These are phyloP conservation scores for Drymonia ruficornis DNA, from an alignment of 2,888 invertebrate genomes.

Conservation along the genomic window DNA sequence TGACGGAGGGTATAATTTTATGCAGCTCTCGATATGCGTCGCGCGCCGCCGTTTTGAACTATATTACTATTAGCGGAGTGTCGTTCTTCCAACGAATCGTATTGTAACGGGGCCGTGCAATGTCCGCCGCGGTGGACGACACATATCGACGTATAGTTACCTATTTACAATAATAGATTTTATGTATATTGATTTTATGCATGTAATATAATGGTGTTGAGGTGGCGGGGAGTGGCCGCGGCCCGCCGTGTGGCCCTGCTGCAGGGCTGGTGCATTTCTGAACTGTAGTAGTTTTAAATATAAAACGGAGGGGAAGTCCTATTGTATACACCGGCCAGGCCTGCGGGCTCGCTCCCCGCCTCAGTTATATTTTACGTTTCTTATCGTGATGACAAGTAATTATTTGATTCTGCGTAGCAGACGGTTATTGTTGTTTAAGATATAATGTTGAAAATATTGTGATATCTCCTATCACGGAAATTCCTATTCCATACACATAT, in stretches of 20 bases:
- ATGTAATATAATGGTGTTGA: slow-evolving; percentile 63
- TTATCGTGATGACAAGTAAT: slow-evolving; percentile 58
- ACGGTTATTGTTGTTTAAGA: slow-evolving; percentile 57
- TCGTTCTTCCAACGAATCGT: slow-evolving; percentile 1
- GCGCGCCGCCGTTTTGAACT: slow-evolving; percentile 20
- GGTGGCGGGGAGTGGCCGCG: slow-evolving; percentile 23
- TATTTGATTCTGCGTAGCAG: slow-evolving; percentile 61
- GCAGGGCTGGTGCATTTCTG: slow-evolving; percentile 6
- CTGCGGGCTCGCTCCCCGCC: slow-evolving; percentile 22
- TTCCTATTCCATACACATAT: slow-evolving; percentile 79
- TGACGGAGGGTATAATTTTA: slow-evolving; percentile 54
- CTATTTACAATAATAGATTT: slow-evolving; percentile 68
- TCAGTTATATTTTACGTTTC: slow-evolving; percentile 56
- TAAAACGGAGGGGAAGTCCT: slow-evolving; percentile 8
- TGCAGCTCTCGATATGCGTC: slow-evolving; percentile 62
- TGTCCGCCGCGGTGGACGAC: slow-evolving; percentile 33
- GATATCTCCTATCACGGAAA: slow-evolving; percentile 76
- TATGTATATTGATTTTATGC: slow-evolving; percentile 69
- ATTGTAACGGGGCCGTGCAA: slow-evolving; percentile 33
- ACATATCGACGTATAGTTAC: slow-evolving; percentile 63
- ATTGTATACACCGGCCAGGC: slow-evolving; percentile 7
- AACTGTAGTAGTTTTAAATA: slow-evolving; percentile 11
- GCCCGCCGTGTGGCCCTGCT: not conserved
- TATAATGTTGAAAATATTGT: slow-evolving; percentile 71
- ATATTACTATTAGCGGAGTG: not conserved